Base-by-base conservation (phyloP, 1,140 invertebrate genomes). In the Heliothis virescens region DNA sequence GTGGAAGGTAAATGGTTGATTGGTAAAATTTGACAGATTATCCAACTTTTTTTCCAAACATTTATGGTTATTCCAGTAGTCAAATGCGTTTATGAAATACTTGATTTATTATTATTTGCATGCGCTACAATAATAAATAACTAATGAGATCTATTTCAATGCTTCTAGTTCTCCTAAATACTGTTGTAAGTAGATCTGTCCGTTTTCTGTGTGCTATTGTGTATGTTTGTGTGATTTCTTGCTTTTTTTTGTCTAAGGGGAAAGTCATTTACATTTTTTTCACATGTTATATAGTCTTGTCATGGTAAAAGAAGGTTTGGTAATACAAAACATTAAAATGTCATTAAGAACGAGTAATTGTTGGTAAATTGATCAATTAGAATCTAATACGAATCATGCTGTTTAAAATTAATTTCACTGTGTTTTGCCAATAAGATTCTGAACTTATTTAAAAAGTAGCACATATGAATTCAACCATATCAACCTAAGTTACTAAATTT, bases 101-200 rank as follows among this genome's bases (percentile, higher is more conserved):
- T 9, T 41, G n/a, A 9, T 16, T 41, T 63, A 16, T 63, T 1
- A 12, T 41, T 10, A 75, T 60, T 21, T 21, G 72, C 72, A 74
- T 74, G 72, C 13, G 5, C 53, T 41, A 74, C 26, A 48, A 26
- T 59, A 57, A 55, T 34, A 41, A 41, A 41, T 41, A 60, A 62
- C 59, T 60, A n/a, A 41, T 41, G 5, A 26, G 21, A 47, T 47
- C 5, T 75, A 26, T 75, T 62, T 75, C 21, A 50, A 75, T 75
- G 72, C 72, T 75, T 75, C 34, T 75, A 75, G 72, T 75, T 62
- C 72, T 62, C 50, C 69, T 72, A 55, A 55, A 55, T 62, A 75
- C 7, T 75, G 72, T 26, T 62, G 72, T 75, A 75, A 75, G 72
- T 75, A 75, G 57, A 65, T 2, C 1, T 65, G 18, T 48, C 41